Evolutionary conservation across 2,113 vertebrate genomes (phyloP).

Genomic region (Myrmophylax atrothorax): DNA sequence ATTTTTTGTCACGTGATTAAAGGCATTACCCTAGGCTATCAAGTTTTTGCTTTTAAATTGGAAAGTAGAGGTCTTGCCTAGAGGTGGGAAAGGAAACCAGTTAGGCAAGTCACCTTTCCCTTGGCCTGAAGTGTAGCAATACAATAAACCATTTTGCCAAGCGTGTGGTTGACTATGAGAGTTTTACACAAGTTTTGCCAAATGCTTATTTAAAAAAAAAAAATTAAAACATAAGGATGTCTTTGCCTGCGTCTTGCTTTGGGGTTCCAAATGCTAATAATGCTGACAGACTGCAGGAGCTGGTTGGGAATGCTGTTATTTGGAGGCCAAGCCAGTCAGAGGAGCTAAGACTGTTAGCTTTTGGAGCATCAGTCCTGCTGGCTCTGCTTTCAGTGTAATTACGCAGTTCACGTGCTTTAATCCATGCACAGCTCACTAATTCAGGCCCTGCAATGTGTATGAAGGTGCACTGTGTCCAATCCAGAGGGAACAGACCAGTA

Average conservation of each 20-base stretch:
- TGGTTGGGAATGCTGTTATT: neutral
- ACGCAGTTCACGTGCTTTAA: neutral
- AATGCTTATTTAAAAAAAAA: neutral
- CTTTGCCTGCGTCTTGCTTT: neutral
- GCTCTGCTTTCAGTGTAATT: neutral
- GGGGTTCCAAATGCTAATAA: neutral
- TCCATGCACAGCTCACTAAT: too few species aligned
- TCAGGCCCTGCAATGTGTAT: neutral
- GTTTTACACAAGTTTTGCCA: neutral
- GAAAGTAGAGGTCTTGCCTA: neutral
- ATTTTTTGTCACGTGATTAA: neutral
- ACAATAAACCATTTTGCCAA: neutral
- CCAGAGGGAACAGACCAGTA: neutral
- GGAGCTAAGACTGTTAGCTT: neutral
- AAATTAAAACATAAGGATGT: neutral
- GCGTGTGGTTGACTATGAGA: fast-evolving
- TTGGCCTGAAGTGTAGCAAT: neutral
- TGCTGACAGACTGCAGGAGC: neutral
- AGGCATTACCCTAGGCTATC: neutral
- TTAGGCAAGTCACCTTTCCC: neutral
- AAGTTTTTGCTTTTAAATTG: neutral
- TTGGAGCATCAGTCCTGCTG: neutral
- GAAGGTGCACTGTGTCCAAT: neutral
- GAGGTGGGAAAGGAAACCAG: neutral
- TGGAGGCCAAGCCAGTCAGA: neutral